Evolutionary conservation across 2,113 vertebrate genomes (phyloP).

Genomic region (Lepus timidus): DNA sequence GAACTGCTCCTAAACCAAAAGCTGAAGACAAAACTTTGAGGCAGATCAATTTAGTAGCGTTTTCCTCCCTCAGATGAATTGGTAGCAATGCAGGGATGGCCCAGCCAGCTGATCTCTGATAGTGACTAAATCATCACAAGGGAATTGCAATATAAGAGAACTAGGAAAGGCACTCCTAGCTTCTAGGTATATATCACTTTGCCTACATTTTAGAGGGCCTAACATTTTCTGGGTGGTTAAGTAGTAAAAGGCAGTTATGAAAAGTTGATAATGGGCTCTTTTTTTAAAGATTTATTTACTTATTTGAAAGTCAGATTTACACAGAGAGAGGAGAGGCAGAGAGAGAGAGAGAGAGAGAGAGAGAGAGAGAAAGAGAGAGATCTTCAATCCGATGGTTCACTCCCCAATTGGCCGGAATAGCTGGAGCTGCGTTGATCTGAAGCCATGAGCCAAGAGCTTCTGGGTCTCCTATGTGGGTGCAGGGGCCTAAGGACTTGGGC

Average conservation of each 20-base stretch:
- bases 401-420: too few species aligned
- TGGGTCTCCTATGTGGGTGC: too few species aligned
- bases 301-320: too few species aligned
- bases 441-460: too few species aligned
- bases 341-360: too few species aligned
- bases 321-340: too few species aligned
- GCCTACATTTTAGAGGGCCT: slow-evolving; percentile 11
- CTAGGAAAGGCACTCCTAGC: background rate
- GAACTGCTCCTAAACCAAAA: background rate
- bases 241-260: background rate
- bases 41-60: background rate
- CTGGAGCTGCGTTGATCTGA: too few species aligned
- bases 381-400: too few species aligned
- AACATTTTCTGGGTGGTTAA: slow-evolving; percentile 19
- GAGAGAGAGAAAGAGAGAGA: too few species aligned
- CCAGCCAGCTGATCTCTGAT: background rate
- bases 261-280: background rate
- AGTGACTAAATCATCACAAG: background rate
- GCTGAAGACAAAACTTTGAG: background rate
- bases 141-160: background rate
- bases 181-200: background rate
- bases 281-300: too few species aligned
- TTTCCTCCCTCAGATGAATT: background rate
- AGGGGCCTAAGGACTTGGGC: too few species aligned
- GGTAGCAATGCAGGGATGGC: background rate